Conservation (phyloP, 2,113 vertebrate genomes). For the Suricata suricatta region DNA sequence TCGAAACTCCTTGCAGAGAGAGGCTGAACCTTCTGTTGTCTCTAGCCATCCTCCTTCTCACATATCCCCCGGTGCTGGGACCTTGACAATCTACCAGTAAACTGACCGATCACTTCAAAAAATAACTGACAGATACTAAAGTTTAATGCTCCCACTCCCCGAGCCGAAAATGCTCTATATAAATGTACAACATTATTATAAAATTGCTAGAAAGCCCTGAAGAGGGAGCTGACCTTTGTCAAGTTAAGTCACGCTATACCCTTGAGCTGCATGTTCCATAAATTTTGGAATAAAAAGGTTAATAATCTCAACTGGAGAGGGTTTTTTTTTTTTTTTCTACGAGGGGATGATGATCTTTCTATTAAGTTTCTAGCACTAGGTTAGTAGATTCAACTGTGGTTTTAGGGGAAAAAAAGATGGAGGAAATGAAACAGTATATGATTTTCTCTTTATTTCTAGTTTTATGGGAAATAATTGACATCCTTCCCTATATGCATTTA, state of each 20-base stretch:
- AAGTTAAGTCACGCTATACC: constrained; percentile 13
- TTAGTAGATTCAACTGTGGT: background rate
- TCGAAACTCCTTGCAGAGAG: background rate
- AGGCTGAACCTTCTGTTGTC: background rate
- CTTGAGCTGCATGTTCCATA: background rate
- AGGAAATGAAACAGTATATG: background rate
- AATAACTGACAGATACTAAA: background rate
- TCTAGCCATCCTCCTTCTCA: background rate
- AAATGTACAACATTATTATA: background rate
- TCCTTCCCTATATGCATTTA: background rate
- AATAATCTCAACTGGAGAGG: background rate
- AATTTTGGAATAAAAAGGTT: constrained; percentile 63
- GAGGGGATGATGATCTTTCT: background rate
- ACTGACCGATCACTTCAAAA: background rate
- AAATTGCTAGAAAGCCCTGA: background rate
- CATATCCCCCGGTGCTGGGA: background rate
- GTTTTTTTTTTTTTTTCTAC: background rate
- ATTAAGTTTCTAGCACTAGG: background rate
- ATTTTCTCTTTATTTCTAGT: background rate
- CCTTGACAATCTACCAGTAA: background rate
- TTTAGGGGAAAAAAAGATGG: background rate
- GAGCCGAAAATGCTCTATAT: background rate
- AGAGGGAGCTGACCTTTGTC: constrained; percentile 45
- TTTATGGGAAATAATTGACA: background rate
- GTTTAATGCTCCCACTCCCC: background rate